Percentiles rank a stretch among this genome's conserved stretches.
phyloP scores from a whole-genome alignment of 2,797 vertebrate species.

The Esox masquinongy region DNA sequence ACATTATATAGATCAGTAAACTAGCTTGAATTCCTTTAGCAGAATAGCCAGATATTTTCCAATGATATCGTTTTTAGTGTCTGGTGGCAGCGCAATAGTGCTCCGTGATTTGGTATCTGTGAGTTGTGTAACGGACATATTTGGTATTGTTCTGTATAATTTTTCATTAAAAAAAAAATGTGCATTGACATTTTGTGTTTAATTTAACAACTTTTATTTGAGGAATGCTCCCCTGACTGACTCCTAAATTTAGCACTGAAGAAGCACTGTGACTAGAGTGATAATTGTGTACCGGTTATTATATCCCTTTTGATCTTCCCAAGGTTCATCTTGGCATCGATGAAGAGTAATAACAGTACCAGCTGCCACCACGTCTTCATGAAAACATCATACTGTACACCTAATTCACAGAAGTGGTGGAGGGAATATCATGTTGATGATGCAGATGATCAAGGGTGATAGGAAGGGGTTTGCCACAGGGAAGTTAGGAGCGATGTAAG shows the following conservation, averaged over 20 bases:
- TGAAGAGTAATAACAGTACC: background rate
- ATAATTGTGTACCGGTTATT: background rate
- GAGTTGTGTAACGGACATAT: background rate
- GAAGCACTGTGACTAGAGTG: background rate
- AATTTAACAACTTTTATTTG: background rate
- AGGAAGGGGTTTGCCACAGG: constrained; percentile 18
- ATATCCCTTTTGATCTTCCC: background rate
- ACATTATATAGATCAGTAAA: background rate
- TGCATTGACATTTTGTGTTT: background rate
- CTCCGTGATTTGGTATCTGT: background rate
- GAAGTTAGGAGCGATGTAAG: constrained; percentile 22
- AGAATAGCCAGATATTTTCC: background rate
- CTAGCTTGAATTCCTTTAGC: background rate
- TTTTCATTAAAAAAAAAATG: background rate
- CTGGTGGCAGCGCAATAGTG: background rate
- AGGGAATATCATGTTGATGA: constrained; percentile 1
- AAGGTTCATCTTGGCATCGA: background rate
- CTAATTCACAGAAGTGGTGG: background rate
- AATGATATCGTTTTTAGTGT: background rate
- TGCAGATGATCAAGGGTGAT: constrained; percentile 20
- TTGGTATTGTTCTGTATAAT: too few species aligned
- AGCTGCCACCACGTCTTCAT: background rate
- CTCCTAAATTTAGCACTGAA: background rate
- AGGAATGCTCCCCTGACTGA: background rate
- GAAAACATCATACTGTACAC: background rate